Evolutionary conservation across 2,113 vertebrate species (phyloP).

Genomic region (Anseranas semipalmata): DNA sequence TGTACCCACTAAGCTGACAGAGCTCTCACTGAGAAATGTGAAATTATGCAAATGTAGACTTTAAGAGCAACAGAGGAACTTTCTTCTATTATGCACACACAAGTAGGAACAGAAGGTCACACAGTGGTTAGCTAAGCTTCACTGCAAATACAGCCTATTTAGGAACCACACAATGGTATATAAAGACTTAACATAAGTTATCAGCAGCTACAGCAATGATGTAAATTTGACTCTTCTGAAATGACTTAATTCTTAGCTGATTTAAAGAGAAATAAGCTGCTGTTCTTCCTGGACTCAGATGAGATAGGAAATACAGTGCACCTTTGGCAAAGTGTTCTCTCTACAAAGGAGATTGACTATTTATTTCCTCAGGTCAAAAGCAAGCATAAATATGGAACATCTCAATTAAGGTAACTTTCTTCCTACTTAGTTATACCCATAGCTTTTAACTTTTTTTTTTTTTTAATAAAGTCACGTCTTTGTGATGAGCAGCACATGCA

Average conservation of each 20-base stretch:
- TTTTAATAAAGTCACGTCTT: background rate
- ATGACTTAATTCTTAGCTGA: background rate
- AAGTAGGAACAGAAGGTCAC: conserved; percentile 32
- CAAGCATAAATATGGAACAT: background rate
- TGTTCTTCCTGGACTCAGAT: background rate
- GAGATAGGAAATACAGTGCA: background rate
- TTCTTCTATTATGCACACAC: conserved; percentile 19
- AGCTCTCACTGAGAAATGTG: conserved; percentile 50
- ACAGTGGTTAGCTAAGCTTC: conserved; percentile 37
- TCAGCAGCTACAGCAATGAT: background rate
- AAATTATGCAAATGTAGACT: conserved; percentile 68
- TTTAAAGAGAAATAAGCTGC: background rate
- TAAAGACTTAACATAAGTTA: conserved; percentile 17
- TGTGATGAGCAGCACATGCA: background rate
- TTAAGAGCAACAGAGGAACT: conserved; percentile 41
- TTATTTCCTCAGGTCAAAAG: background rate
- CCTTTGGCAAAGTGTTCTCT: accelerated
- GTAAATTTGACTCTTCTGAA: background rate
- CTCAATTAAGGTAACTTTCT: background rate
- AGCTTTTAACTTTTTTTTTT: background rate
- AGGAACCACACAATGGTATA: background rate
- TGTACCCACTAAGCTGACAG: conserved; percentile 16
- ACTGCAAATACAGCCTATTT: conserved; percentile 16
- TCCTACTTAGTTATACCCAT: background rate
- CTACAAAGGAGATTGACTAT: background rate